Conservation (phyloP, 2,797 vertebrate genomes). For the Onychomys leucogaster region DNA sequence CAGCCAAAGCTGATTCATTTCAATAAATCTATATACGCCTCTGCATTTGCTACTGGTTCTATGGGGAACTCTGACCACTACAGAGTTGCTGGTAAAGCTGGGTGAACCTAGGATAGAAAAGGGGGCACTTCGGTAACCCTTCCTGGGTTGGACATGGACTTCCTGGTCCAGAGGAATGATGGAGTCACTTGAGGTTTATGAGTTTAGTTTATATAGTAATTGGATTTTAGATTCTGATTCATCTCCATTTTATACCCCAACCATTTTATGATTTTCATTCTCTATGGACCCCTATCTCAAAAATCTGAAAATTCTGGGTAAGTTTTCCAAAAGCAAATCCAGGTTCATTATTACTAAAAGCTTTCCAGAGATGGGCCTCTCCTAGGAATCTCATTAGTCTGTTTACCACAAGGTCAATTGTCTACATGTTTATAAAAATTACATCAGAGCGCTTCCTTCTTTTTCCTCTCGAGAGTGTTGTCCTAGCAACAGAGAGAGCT, state of each 20-base stretch:
- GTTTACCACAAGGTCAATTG: constrained; percentile 42
- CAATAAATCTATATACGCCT: not conserved
- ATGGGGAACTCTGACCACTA: not conserved
- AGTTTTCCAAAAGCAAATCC: not conserved
- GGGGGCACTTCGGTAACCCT: not conserved
- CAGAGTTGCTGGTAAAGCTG: not conserved
- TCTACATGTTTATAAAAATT: constrained; percentile 25
- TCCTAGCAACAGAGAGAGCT: not conserved
- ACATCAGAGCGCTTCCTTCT: not conserved
- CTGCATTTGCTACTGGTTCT: not conserved
- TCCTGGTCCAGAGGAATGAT: not conserved
- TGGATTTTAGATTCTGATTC: constrained; percentile 30
- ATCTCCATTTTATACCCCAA: constrained; percentile 24
- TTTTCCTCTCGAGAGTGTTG: not conserved
- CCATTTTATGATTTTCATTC: constrained; percentile 32
- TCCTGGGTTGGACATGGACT: not conserved
- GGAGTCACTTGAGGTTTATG: not conserved
- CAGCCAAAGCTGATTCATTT: not conserved
- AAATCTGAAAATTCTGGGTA: constrained; percentile 19
- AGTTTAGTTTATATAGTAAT: not conserved
- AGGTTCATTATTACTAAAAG: not conserved
- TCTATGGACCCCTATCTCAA: not conserved
- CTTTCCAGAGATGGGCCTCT: not conserved
- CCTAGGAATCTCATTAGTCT: constrained; percentile 25
- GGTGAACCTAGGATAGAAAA: not conserved